These are phyloP conservation scores for Hermetia illucens DNA, from an alignment of 1,140 invertebrate genomes.

Conservation along the genomic window DNA sequence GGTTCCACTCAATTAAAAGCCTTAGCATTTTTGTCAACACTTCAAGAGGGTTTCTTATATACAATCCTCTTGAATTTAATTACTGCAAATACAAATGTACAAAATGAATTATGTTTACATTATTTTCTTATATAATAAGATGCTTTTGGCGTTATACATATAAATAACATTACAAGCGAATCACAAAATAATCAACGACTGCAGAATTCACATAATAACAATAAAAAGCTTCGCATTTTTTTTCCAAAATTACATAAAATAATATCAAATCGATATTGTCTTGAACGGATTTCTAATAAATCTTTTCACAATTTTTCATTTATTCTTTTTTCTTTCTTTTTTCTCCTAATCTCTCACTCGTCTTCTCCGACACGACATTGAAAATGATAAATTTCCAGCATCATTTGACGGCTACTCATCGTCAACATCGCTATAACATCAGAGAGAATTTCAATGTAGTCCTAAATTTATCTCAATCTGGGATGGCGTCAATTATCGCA, in stretches of 20 bases:
- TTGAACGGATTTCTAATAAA: too few relatives aligned
- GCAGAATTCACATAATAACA: too few relatives aligned
- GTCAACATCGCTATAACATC: constrained; percentile 40
- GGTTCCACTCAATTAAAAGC: too few relatives aligned
- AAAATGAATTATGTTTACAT: too few relatives aligned
- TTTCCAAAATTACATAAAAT: constrained; percentile 1
- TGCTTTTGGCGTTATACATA: not conserved
- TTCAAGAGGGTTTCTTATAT: too few relatives aligned
- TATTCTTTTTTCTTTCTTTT: constrained; percentile 7
- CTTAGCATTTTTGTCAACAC: too few relatives aligned
- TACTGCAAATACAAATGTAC: too few relatives aligned
- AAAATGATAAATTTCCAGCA: constrained; percentile 24
- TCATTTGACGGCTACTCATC: constrained; percentile 45
- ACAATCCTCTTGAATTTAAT: too few relatives aligned
- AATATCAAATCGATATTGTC: too few relatives aligned
- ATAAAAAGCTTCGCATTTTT: not conserved
- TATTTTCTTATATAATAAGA: too few relatives aligned
- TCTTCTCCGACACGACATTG: constrained; percentile 11
- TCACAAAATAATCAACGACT: not conserved
- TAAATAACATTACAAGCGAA: not conserved
- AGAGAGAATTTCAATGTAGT: constrained; percentile 6
- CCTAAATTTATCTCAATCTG: constrained; percentile 26
- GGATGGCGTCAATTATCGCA: constrained; percentile 18
- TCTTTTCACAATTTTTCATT: constrained; percentile 4
- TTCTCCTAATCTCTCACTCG: constrained; percentile 3